A percentile compares a stretch with the other conserved stretches of the same genome.
phyloP scores from a whole-genome alignment of 1,140 invertebrate species.

The Papilio helenus region DNA sequence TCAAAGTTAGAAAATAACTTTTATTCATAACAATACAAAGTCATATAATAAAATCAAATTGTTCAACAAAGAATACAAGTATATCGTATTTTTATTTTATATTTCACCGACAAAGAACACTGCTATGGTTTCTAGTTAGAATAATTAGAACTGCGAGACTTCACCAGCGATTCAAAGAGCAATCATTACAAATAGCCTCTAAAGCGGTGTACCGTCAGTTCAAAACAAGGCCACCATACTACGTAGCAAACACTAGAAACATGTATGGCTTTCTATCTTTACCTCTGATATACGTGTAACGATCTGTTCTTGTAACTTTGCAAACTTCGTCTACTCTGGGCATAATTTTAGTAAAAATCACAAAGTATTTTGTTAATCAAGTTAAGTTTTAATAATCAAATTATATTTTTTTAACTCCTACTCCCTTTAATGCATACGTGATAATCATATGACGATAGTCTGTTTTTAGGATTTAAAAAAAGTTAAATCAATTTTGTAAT shows the following conservation, averaged over 20 bases:
- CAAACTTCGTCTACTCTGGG: not conserved
- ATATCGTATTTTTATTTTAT: not conserved
- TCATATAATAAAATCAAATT: no score
- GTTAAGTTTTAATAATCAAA: no score
- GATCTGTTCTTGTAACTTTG: not conserved
- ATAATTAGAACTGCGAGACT: not conserved
- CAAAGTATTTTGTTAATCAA: no score
- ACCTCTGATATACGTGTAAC: not conserved
- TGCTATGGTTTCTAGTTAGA: not conserved
- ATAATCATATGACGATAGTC: not conserved
- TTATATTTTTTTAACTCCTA: no score
- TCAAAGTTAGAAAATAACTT: not conserved
- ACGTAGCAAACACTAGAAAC: constrained; percentile 9
- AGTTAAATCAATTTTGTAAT: not conserved
- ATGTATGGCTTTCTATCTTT: constrained; percentile 6
- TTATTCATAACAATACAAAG: no score
- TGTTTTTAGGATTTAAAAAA: not conserved
- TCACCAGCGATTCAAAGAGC: not conserved
- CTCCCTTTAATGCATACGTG: no score
- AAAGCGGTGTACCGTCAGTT: constrained; percentile 3
- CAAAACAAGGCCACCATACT: constrained; percentile 15
- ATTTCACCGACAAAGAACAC: constrained; percentile 4
- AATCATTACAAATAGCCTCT: constrained; percentile 20
- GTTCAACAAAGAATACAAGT: no score
- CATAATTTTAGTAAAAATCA: not conserved